These are phyloP conservation scores for Schizopygopsis pylzovi DNA, from an alignment of 2,797 vertebrate genomes.

Conservation along the genomic window DNA sequence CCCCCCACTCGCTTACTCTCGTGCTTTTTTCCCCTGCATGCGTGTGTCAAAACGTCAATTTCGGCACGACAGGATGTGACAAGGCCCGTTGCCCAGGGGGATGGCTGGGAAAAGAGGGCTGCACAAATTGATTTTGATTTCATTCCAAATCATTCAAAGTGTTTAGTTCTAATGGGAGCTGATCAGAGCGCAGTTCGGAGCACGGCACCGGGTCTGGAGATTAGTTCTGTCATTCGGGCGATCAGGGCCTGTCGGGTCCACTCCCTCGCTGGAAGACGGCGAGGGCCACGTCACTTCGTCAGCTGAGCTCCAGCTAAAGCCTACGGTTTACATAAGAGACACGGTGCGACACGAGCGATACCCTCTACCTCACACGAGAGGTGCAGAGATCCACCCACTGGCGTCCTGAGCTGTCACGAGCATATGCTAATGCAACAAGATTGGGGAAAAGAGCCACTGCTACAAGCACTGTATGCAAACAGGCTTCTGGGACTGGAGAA, in stretches of 20 bases:
- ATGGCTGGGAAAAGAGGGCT: slow-evolving; percentile 74
- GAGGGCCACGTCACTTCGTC: slow-evolving; percentile 44
- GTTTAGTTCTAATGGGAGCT: slow-evolving; percentile 83
- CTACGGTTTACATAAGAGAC: slow-evolving; percentile 64
- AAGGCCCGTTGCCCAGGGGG: slow-evolving; percentile 76
- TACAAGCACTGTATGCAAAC: slow-evolving; percentile 41
- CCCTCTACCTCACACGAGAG: slow-evolving; percentile 48
- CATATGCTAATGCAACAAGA: slow-evolving; percentile 54
- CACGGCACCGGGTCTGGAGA: slow-evolving; percentile 73
- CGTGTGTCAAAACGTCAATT: slow-evolving; percentile 84
- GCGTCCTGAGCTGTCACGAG: slow-evolving; percentile 53
- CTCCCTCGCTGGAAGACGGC: slow-evolving; percentile 44
- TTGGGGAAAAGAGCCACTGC: slow-evolving; percentile 44
- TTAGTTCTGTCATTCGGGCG: slow-evolving; percentile 80
- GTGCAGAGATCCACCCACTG: slow-evolving; percentile 58
- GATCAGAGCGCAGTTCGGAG: slow-evolving; percentile 81
- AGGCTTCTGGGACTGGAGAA: slow-evolving; percentile 16
- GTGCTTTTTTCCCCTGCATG: slow-evolving; percentile 58
- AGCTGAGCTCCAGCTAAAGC: slow-evolving; percentile 51
- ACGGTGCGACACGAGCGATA: slow-evolving; percentile 27
- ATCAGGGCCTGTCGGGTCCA: slow-evolving; percentile 76
- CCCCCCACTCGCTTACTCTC: slow-evolving; percentile 45
- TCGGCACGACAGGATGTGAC: slow-evolving; percentile 79
- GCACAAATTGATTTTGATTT: slow-evolving; percentile 87
- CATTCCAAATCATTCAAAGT: slow-evolving; percentile 86